Percentiles rank a stretch among this genome's conserved stretches.
phyloP scores from a whole-genome alignment of 2,113 vertebrate species.

The Anser brachyrhynchus region DNA sequence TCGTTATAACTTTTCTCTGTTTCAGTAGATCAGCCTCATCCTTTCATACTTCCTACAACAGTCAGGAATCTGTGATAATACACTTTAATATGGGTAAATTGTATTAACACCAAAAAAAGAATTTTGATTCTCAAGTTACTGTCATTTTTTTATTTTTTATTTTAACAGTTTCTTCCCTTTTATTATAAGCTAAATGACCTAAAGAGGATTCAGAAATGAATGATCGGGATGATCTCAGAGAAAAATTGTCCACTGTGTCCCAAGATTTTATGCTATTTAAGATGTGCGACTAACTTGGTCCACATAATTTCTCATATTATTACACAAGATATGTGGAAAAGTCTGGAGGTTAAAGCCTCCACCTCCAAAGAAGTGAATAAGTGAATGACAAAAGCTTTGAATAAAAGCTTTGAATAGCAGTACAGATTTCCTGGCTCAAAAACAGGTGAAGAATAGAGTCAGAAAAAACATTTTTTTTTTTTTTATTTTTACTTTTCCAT shows the following conservation, averaged over 20 bases:
- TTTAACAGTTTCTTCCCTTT: neutral
- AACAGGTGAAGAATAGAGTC: neutral
- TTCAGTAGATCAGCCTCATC: neutral
- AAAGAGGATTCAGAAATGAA: neutral
- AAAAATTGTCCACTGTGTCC: neutral
- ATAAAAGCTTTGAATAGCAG: neutral
- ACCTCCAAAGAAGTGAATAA: neutral
- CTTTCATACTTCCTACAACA: neutral
- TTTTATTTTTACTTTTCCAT: neutral
- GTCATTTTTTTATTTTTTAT: too few species aligned
- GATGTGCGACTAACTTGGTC: neutral
- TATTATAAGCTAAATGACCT: neutral
- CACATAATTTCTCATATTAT: neutral
- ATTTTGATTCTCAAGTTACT: neutral
- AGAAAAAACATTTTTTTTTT: neutral
- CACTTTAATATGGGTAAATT: neutral
- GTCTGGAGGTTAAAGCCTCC: neutral
- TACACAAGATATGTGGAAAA: neutral
- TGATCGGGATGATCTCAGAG: neutral
- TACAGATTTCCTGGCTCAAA: neutral
- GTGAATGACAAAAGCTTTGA: neutral
- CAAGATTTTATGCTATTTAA: neutral
- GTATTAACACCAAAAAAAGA: neutral
- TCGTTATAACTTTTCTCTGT: neutral
- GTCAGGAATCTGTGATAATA: neutral